Evolutionary conservation across 2,888 invertebrate genomes (phyloP).

Genomic region (Megamerina dolium): DNA sequence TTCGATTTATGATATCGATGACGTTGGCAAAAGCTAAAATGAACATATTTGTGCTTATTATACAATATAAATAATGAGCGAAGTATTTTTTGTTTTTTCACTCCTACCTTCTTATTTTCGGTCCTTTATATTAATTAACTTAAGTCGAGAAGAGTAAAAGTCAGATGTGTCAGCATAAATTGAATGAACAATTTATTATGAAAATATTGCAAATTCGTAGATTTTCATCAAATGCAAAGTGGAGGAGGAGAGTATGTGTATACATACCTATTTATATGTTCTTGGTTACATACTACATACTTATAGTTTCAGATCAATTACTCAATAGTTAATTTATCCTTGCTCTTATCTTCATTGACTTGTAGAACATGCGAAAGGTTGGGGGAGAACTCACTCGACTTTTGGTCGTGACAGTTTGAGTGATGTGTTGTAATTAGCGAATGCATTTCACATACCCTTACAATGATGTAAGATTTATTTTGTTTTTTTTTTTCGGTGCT

Average conservation of each 20-base stretch:
- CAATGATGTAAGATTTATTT: neutral
- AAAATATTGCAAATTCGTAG: too few relatives aligned
- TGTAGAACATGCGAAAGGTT: too few relatives aligned
- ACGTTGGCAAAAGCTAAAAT: slow-evolving; percentile 1
- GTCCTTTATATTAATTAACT: slow-evolving; percentile 8
- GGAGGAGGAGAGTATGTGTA: too few relatives aligned
- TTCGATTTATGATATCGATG: slow-evolving; percentile 5
- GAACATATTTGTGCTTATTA: too few relatives aligned
- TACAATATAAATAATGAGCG: neutral
- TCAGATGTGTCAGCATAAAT: slow-evolving; percentile 16
- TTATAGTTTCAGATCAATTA: too few relatives aligned
- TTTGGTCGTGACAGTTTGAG: slow-evolving; percentile 30
- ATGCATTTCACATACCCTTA: slow-evolving; percentile 20
- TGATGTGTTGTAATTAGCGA: slow-evolving; percentile 26
- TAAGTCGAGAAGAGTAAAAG: slow-evolving; percentile 19
- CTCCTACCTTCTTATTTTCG: neutral
- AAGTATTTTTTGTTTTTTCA: neutral
- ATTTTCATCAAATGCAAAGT: slow-evolving; percentile 3
- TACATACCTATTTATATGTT: too few relatives aligned
- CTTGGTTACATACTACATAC: too few relatives aligned
- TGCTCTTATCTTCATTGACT: too few relatives aligned
- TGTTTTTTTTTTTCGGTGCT: slow-evolving; percentile 1
- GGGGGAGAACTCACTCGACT: neutral
- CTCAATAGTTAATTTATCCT: too few relatives aligned
- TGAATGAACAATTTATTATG: slow-evolving; percentile 1